Percentiles rank a stretch among this genome's conserved stretches.
phyloP scores from a whole-genome alignment of 2,888 invertebrate species.

The Phymatocera aterrima region DNA sequence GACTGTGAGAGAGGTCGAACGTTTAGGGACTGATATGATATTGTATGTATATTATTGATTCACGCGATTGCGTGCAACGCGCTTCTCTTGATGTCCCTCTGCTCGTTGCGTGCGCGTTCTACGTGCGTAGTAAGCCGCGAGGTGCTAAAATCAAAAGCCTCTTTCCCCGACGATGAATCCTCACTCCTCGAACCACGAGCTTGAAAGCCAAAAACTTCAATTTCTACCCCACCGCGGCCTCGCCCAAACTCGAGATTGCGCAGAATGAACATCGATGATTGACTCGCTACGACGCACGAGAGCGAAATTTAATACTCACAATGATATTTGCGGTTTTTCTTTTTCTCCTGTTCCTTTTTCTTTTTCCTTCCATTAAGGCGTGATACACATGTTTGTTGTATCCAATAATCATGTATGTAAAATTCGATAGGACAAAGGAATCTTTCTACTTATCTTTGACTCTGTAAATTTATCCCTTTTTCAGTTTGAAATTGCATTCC shows the following conservation, averaged over 20 bases:
- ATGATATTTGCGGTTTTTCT: background rate
- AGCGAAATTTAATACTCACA: background rate
- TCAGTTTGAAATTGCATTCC: too few relatives aligned
- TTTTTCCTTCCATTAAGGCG: background rate
- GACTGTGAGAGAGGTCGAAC: constrained; percentile 27
- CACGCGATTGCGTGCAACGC: constrained; percentile 41
- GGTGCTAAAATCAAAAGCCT: background rate
- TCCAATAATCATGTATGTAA: too few relatives aligned
- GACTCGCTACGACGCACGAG: background rate
- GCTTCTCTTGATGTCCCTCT: background rate
- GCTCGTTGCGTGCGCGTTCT: constrained; percentile 1
- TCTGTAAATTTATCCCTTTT: too few relatives aligned
- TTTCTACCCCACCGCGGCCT: constrained; percentile 15
- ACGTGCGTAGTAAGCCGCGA: constrained; percentile 22
- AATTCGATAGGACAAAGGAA: too few relatives aligned
- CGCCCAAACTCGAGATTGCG: constrained; percentile 26
- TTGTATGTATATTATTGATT: constrained; percentile 44
- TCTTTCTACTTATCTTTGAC: too few relatives aligned
- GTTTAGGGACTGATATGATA: constrained; percentile 26
- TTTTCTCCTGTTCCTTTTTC: background rate
- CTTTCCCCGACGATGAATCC: background rate
- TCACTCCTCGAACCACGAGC: background rate
- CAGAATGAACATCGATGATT: background rate
- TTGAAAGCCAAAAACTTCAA: constrained; percentile 1
- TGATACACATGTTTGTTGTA: too few relatives aligned